Evolutionary conservation across 2,113 vertebrate genomes (phyloP).

Genomic region (Oxyruncus cristatus): DNA sequence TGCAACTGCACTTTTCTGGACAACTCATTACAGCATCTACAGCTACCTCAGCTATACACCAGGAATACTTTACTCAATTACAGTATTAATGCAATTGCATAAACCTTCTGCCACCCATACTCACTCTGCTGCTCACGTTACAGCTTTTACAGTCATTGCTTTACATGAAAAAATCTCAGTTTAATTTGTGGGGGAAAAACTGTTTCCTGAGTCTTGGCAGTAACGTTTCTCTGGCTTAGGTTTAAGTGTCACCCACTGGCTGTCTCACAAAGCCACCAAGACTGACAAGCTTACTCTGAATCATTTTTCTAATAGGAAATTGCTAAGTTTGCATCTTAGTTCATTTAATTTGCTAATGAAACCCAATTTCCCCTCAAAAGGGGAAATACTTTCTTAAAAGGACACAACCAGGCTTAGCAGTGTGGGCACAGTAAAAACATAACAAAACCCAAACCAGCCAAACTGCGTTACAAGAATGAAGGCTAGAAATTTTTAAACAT

Average conservation of each 20-base stretch:
- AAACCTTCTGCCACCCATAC: not conserved
- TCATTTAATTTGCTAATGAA: conserved; percentile 39
- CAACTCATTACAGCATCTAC: not conserved
- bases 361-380: not conserved
- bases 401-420: not conserved
- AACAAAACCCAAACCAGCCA: not conserved
- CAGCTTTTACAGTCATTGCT: conserved; percentile 11
- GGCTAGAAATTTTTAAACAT: not conserved
- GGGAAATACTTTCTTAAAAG: not conserved
- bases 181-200: not conserved
- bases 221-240: not conserved
- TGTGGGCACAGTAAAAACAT: not conserved
- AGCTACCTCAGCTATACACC: not conserved
- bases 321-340: not conserved
- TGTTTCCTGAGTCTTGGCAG: not conserved
- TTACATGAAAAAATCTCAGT: conserved; percentile 4
- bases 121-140: not conserved
- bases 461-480: not conserved
- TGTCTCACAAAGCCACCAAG: not conserved
- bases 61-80: not conserved
- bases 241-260: not conserved
- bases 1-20: not conserved
- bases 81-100: not conserved
- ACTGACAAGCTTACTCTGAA: not conserved
- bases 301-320: not conserved